Evolutionary conservation across 2,888 invertebrate genomes (phyloP).

Genomic region (Griposia aprilina): DNA sequence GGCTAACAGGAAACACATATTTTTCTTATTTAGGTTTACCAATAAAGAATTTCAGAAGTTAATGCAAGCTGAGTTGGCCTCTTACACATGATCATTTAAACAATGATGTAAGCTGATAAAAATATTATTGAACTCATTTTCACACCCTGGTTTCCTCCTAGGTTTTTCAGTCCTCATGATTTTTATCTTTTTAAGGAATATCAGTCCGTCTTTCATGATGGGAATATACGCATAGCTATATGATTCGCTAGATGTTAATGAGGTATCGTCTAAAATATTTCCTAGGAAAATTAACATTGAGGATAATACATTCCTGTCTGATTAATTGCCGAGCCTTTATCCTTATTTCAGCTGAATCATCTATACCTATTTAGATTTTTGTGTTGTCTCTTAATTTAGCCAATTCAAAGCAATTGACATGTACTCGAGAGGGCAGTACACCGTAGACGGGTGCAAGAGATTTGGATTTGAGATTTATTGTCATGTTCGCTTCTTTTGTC

Average conservation of each 20-base stretch:
- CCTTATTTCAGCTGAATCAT: slow-evolving; percentile 76
- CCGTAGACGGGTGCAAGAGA: slow-evolving; percentile 49
- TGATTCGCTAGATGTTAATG: not conserved
- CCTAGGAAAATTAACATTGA: slow-evolving; percentile 30
- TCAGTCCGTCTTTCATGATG: not conserved
- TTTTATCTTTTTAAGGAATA: slow-evolving; percentile 16
- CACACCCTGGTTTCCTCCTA: not conserved
- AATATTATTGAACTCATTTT: not conserved
- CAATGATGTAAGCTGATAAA: slow-evolving; percentile 7
- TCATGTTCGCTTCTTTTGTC: slow-evolving; percentile 12
- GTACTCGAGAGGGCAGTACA: slow-evolving; percentile 65
- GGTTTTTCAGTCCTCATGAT: not conserved
- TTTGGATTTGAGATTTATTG: slow-evolving; percentile 62
- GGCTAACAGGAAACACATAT: not conserved
- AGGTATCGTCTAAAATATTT: slow-evolving; percentile 27
- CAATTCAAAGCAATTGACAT: slow-evolving; percentile 87
- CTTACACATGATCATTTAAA: not conserved
- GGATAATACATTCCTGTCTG: slow-evolving; percentile 2
- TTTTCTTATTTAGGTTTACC: not conserved
- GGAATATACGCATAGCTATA: not conserved
- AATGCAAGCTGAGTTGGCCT: not conserved
- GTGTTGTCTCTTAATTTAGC: slow-evolving; percentile 81
- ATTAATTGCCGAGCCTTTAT: slow-evolving; percentile 69
- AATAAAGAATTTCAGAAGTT: not conserved
- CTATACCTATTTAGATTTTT: slow-evolving; percentile 65